Conservation (phyloP, 2,888 invertebrate species). For the Byasa hedistus region DNA sequence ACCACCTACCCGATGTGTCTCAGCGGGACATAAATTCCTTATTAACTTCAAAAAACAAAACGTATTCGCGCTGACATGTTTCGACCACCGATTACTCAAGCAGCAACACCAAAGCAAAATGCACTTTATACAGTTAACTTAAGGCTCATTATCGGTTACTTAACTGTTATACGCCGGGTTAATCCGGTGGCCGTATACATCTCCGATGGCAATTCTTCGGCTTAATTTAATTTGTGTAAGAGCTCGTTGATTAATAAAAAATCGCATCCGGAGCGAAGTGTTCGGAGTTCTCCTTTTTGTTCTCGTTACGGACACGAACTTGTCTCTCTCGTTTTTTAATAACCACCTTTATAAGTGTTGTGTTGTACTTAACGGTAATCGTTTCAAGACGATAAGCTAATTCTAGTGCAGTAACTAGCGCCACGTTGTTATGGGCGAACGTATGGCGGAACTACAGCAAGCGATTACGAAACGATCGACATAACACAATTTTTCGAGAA, state of each 20-base stretch:
- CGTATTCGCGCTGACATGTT: conserved; percentile 48
- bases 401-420: too few species aligned
- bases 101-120: conserved; percentile 17
- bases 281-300: conserved; percentile 38
- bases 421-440: too few species aligned
- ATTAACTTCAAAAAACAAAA: conserved; percentile 50
- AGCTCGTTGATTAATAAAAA: conserved; percentile 59
- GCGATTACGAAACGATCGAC: too few species aligned
- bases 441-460: too few species aligned
- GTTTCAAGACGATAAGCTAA: too few species aligned
- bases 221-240: conserved; percentile 63
- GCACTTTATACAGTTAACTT: conserved; percentile 29
- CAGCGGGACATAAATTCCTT: conserved; percentile 59
- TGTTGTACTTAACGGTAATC: too few species aligned
- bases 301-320: too few species aligned
- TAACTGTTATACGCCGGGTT: conserved; percentile 17
- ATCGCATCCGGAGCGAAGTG: conserved; percentile 50
- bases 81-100: conserved; percentile 35
- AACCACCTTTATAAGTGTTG: too few species aligned
- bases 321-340: too few species aligned
- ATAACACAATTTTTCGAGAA: too few species aligned
- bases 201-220: conserved; percentile 42
- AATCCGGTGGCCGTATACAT: conserved; percentile 50
- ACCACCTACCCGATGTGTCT: conserved; percentile 32
- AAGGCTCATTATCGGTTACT: conserved; percentile 25